Base-by-base conservation (phyloP, 2,797 vertebrate species). In the Tiaroga cobitis region DNA sequence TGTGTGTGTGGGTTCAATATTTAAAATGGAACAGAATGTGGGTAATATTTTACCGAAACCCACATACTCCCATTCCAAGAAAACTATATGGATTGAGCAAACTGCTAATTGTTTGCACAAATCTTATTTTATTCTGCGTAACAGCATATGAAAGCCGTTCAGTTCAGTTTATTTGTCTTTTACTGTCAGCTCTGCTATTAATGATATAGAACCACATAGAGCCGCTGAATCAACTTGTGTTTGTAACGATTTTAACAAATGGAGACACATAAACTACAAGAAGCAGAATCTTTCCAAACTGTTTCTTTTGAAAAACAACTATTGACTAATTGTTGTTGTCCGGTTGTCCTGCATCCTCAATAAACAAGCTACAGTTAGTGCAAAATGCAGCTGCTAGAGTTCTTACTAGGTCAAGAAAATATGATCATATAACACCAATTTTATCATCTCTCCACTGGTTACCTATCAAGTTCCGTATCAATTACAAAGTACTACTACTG, bases 31-130 rank as follows among this genome's bases (percentile, higher is more conserved):
- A 56, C 49, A 81, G 34, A 61, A 72, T 26, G 39, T 69, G 61
- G 61, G 61, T 80, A 89, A 82, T 75, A 80, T 41, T 65, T 85
- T 8, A 51, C 46, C 72, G 34, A 61, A n/a, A 49, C 54, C 56
- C 39, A 34, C 56, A 59, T 39, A 19, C 67, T 82, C 41, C 51
- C 3, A 67, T 37, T 68, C 19, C 3, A 65, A 21, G 10, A 32
- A 15, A 6, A 37, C n/a, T 11, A 65, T 80, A 32, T 32, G 75
- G 24, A 15, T 77, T 26, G 21, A 77, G 51, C 4, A 61, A 82
- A 82, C 39, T 81, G 37, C 18, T 41, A 26, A 70, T 70, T 24
- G 68, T 37, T 37, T 24, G 18, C 43, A 80, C 78, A 80, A 34
- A 68, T 68, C 21, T 29, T 7, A 0, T 41, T 37, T 61, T 18